phyloP scores from a whole-genome alignment of 2,113 vertebrate species.

The Casuarius casuarius region DNA sequence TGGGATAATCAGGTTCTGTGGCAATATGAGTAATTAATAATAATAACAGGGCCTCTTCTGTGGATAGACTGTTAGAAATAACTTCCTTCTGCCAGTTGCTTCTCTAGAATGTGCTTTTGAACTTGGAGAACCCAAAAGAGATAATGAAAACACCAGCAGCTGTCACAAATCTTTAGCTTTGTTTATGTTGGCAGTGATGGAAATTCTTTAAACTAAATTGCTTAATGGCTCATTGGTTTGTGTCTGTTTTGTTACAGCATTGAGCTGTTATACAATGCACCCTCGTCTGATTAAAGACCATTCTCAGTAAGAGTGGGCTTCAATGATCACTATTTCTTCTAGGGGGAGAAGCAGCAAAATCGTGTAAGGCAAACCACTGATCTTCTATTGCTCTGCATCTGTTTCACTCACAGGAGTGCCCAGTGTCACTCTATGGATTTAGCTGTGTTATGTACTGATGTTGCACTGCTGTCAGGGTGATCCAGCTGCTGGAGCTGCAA shows the following conservation, averaged over 20 bases:
- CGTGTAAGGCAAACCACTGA: not conserved
- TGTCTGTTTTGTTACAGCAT: not conserved
- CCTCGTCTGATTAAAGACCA: not conserved
- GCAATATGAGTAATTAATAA: conserved; percentile 63
- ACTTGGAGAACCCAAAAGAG: conserved; percentile 46
- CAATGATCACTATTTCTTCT: not conserved
- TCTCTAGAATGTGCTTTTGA: conserved; percentile 61
- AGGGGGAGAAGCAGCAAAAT: not conserved
- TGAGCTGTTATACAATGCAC: not conserved
- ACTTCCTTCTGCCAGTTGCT: conserved; percentile 58
- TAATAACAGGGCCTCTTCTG: conserved; percentile 45
- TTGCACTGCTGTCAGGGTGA: not conserved
- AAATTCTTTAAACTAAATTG: not conserved
- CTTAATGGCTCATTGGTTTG: not conserved
- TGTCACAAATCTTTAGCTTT: conserved; percentile 61
- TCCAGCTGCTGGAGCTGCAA: not conserved
- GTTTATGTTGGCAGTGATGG: conserved; percentile 36
- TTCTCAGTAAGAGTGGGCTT: not conserved
- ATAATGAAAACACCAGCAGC: conserved; percentile 46
- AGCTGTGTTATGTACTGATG: not conserved
- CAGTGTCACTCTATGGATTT: not conserved
- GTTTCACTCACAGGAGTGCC: accelerated
- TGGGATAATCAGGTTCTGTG: conserved; percentile 9
- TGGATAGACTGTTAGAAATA: conserved; percentile 36
- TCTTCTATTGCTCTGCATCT: not conserved